Conservation (phyloP, 2,113 vertebrate species). For the Tricholaema leucomelas region DNA sequence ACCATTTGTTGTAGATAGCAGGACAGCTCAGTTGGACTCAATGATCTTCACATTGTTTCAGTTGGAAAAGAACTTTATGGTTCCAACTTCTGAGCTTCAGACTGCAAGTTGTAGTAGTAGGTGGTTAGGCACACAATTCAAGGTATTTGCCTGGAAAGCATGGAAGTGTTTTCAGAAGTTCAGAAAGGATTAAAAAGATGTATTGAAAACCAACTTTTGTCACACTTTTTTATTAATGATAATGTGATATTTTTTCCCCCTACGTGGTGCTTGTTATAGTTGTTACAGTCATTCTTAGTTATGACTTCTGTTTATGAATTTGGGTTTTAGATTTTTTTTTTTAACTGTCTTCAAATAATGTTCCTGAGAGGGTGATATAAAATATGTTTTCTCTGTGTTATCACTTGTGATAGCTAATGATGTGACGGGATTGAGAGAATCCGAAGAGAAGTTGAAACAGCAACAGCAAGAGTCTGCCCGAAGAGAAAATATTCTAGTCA, state of each 20-base stretch:
- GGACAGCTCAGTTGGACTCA: too few relatives aligned
- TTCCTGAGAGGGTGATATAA: not conserved
- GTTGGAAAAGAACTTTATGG: too few relatives aligned
- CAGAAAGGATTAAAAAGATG: not conserved
- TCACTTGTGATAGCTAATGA: constrained; percentile 85
- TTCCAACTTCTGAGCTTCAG: not conserved
- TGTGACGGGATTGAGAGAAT: constrained; percentile 94
- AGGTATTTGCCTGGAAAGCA: not conserved
- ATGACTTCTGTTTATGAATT: not conserved
- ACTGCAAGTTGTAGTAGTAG: not conserved
- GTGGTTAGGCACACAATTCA: not conserved
- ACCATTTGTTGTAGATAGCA: not conserved
- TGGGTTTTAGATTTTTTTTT: not conserved
- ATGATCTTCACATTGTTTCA: too few relatives aligned
- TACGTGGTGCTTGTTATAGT: not conserved
- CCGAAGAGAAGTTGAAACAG: constrained; percentile 98
- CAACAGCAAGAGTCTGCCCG: constrained; percentile 99
- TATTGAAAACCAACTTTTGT: not conserved
- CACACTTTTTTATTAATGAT: not conserved
- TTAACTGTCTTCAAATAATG: not conserved
- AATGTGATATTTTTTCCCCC: not conserved
- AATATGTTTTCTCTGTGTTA: not conserved
- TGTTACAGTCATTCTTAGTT: not conserved
- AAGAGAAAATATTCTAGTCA: constrained; percentile 98
- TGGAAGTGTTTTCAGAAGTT: not conserved